These are phyloP conservation scores for Neotoxoptera formosana DNA, from an alignment of 1,140 invertebrate genomes.

Conservation along the genomic window DNA sequence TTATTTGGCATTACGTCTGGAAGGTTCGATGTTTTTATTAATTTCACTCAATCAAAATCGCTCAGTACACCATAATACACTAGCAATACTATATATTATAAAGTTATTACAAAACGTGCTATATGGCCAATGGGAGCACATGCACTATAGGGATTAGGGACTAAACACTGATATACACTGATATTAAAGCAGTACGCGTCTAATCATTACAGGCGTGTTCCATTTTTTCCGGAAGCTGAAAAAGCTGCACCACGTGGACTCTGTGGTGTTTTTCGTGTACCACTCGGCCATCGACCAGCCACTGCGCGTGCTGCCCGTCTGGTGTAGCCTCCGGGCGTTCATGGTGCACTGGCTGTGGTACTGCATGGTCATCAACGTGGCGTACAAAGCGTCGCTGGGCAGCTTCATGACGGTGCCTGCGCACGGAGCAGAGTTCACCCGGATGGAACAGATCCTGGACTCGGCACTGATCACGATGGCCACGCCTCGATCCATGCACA, in stretches of 20 bases:
- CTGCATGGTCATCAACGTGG: slow-evolving; percentile 59
- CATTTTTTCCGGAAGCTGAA: slow-evolving; percentile 20
- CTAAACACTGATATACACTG: no score
- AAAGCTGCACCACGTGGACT: slow-evolving; percentile 1
- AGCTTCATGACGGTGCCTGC: slow-evolving; percentile 60
- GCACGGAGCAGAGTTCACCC: slow-evolving; percentile 58
- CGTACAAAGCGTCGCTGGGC: slow-evolving; percentile 60
- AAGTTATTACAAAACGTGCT: no score
- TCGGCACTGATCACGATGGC: slow-evolving; percentile 55
- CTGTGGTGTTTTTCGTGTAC: slow-evolving; percentile 56
- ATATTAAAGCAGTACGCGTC: neutral
- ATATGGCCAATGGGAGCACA: no score
- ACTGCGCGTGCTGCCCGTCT: slow-evolving; percentile 23
- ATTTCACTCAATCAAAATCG: no score
- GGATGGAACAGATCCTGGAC: slow-evolving; percentile 58
- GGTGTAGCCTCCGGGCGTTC: slow-evolving; percentile 57
- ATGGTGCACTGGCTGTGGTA: slow-evolving; percentile 59
- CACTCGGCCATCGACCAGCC: slow-evolving; percentile 59
- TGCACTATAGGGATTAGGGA: no score
- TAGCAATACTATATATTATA: no score
- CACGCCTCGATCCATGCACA: slow-evolving; percentile 57
- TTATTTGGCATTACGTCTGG: no score
- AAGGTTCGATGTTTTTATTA: no score
- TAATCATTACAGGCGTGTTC: slow-evolving; percentile 30
- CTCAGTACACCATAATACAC: no score